Conservation (phyloP, 1,140 invertebrate genomes). For the Cheumatopsyche charites region DNA sequence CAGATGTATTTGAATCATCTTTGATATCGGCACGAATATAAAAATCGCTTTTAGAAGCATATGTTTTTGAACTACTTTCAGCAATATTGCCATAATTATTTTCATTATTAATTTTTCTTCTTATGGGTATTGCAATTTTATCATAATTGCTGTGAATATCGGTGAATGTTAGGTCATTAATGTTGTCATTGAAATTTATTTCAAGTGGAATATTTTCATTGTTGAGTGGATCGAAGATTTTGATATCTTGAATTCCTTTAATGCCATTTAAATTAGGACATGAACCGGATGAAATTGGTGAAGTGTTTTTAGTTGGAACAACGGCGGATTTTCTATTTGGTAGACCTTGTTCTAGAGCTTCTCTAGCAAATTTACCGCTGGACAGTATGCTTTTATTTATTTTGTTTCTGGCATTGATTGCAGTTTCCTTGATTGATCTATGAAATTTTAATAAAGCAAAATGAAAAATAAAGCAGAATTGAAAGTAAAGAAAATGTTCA, state of each 20-base stretch:
- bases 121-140: too few species aligned
- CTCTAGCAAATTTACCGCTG: neutral
- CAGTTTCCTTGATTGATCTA: too few species aligned
- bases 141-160: too few species aligned
- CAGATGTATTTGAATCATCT: neutral
- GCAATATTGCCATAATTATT: too few species aligned
- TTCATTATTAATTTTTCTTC: too few species aligned
- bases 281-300: neutral
- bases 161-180: too few species aligned
- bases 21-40: too few species aligned
- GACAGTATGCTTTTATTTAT: too few species aligned
- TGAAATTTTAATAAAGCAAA: too few species aligned
- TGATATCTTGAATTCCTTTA: neutral
- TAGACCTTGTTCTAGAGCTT: conserved; percentile 6
- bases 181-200: neutral
- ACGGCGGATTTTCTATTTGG: neutral
- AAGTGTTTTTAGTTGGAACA: neutral
- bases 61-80: neutral
- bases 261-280: neutral
- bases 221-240: neutral
- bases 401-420: too few species aligned
- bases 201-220: neutral
- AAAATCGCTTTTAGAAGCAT: neutral
- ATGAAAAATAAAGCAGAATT: too few species aligned
- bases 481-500: too few species aligned